Base-by-base conservation (phyloP, 2,888 invertebrate species). In the Drosophila borealis region DNA sequence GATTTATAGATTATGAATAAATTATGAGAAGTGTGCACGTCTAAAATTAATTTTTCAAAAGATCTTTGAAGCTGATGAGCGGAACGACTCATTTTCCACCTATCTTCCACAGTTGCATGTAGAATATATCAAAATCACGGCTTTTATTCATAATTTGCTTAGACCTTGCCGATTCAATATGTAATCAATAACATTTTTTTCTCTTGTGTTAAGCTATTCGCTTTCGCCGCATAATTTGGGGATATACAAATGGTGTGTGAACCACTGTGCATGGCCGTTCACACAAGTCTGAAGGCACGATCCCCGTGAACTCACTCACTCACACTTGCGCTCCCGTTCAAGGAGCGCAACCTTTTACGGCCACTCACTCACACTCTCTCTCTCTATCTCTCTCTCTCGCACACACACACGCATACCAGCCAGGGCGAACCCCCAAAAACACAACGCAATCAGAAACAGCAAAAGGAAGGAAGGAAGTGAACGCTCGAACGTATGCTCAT, bases 401-500 rank as follows among this genome's bases (percentile, higher is more conserved):
- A 63, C 41, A 46, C 48, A 25, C 41, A 13, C 60, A 53, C 25
- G 55, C 21, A 17, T 14, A 37, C 14, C 49, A 36, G 0, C 8
- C n/a, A 61, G 51, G n/a, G 53, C 64, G 61, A 78, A 76, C 82
- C 82, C 80, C 78, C 51, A 70, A 80, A 76, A 54, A 25, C 57
- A 44, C 42, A 45, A 65, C 55, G 60, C 51, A 53, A 53, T 53
- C 53, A 41, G 17, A 42, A 60, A 65, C 37, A 61, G 54, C 33
- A 17, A 49, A 64, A 67, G 78, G 63, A 62, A 72, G 81, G 74
- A 81, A 82, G 82, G 82, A 83, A 83, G 63, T 55, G 54, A 80
- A 65, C 86, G 81, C 79, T 86, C 67, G 79, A 85, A 77, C 86
- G 81, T 86, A 84, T 86, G 86, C 80, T 86, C 80, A 74, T 70